Evolutionary conservation across 1,140 invertebrate species (phyloP).

Genomic region (Drosophila ironensis): DNA sequence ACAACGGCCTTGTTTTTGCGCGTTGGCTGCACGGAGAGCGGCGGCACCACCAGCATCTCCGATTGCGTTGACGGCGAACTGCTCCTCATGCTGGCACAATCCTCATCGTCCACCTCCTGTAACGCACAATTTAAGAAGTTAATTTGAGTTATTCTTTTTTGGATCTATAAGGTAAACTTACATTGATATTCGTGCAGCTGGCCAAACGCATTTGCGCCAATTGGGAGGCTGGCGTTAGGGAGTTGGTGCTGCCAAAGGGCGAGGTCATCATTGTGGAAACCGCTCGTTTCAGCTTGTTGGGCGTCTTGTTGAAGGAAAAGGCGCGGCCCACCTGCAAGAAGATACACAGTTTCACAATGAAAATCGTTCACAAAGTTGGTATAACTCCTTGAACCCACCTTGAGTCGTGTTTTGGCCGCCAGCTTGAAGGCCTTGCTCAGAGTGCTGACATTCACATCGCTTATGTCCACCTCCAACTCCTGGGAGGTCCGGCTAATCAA

Average conservation of each 20-base stretch:
- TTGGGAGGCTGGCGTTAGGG: conserved; percentile 88
- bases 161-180: conserved; percentile 83
- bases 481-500: conserved; percentile 87
- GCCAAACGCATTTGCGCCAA: conserved; percentile 91
- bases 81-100: conserved; percentile 83
- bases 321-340: conserved; percentile 88
- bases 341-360: no score
- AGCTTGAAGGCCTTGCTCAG: conserved; percentile 94
- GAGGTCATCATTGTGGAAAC: conserved; percentile 96
- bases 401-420: conserved; percentile 91
- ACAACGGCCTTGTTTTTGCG: conserved; percentile 85
- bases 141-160: conserved; percentile 9
- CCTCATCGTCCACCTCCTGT: conserved; percentile 85
- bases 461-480: conserved; percentile 92
- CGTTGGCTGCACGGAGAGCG: conserved; percentile 90
- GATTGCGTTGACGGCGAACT: conserved; percentile 84
- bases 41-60: conserved; percentile 87
- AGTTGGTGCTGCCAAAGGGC: conserved; percentile 91
- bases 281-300: conserved; percentile 94
- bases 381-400: conserved; percentile 83
- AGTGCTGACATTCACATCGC: conserved; percentile 91
- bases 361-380: no score
- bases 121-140: conserved; percentile 67
- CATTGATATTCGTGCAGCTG: conserved; percentile 92
- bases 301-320: conserved; percentile 97